phyloP scores from a whole-genome alignment of 2,113 vertebrate genomes.

The Grammomys surdaster region DNA sequence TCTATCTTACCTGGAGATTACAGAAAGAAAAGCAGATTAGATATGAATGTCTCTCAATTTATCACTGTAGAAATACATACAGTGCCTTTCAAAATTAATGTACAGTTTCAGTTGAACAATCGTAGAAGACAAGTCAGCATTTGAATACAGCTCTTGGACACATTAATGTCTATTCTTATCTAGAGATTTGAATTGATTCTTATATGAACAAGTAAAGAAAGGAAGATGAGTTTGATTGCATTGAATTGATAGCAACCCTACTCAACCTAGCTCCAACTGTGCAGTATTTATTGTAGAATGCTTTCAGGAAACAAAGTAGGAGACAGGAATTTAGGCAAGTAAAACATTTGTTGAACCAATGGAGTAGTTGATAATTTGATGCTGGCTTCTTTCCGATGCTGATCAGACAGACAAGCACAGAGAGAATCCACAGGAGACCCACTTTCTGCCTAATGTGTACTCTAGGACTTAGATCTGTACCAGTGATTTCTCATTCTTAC shows the following conservation, averaged over 20 bases:
- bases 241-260: rapidly evolving
- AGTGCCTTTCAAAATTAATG: conserved; percentile 64
- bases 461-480: not conserved
- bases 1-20: not conserved
- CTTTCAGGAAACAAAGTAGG: conserved; percentile 57
- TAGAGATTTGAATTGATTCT: conserved; percentile 40
- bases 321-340: conserved; percentile 58
- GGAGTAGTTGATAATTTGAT: not conserved
- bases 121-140: conserved; percentile 15
- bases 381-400: not conserved
- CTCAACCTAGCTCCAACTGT: conserved; percentile 61
- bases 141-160: conserved; percentile 19
- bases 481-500: not conserved
- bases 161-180: conserved; percentile 56
- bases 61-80: not conserved
- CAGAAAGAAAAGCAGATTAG: not conserved
- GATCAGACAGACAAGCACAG: not conserved
- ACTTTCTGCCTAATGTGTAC: not conserved
- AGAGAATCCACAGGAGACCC: not conserved
- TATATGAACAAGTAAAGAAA: conserved; percentile 63
- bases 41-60: conserved; percentile 67
- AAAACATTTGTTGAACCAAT: conserved; percentile 9
- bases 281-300: conserved; percentile 69
- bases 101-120: conserved; percentile 29
- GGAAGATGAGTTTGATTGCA: not conserved